phyloP scores from a whole-genome alignment of 2,113 vertebrate species.

The Pluvialis apricaria region DNA sequence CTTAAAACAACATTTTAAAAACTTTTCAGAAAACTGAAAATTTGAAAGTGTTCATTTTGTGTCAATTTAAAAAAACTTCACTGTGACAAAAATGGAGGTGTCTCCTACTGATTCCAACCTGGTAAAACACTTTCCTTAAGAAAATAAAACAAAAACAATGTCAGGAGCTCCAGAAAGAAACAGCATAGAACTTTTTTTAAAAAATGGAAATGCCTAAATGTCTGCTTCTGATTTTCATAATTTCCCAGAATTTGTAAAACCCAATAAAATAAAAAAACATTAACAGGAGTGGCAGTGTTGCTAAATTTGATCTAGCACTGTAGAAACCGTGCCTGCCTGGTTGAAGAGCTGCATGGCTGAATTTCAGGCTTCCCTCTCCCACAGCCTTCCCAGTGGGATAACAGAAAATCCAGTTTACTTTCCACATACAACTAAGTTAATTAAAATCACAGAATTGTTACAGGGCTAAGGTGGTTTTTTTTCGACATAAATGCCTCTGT shows the following conservation, averaged over 20 bases:
- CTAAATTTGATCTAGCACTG: neutral
- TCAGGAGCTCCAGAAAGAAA: neutral
- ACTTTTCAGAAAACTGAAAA: neutral
- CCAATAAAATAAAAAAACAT: neutral
- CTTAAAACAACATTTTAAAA: neutral
- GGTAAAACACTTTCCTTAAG: neutral
- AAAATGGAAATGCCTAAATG: neutral
- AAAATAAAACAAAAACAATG: neutral
- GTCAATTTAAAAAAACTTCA: neutral
- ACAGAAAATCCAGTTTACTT: neutral
- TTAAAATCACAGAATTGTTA: neutral
- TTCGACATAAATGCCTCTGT: neutral
- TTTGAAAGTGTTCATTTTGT: neutral
- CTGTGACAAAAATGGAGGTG: neutral
- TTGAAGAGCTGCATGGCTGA: neutral
- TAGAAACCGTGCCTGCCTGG: neutral
- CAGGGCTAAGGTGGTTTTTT: neutral
- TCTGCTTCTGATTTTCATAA: neutral
- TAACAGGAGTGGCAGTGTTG: neutral
- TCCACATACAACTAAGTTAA: neutral
- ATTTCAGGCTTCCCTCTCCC: conserved; percentile 6
- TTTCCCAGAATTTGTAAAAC: neutral
- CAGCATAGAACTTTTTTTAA: neutral
- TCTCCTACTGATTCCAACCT: neutral
- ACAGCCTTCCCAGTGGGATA: neutral